These are phyloP conservation scores for Drymodes brunneopygia DNA, from an alignment of 2,113 vertebrate genomes.

Conservation along the genomic window DNA sequence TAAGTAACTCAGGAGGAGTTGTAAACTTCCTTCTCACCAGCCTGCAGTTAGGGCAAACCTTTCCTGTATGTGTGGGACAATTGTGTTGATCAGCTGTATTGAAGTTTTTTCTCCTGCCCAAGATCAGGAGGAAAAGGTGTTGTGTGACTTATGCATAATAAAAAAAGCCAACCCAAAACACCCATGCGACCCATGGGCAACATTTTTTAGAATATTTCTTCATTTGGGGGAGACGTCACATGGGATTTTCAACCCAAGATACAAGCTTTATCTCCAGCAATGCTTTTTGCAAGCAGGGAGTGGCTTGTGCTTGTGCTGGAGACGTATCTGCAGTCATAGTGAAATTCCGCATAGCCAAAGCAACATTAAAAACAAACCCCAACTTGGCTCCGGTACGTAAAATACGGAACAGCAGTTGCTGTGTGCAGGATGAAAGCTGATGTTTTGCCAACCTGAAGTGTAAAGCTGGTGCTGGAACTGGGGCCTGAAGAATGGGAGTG, in stretches of 20 bases:
- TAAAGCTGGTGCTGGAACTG: conserved; percentile 62
- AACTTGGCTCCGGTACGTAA: not conserved
- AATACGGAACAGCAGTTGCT: conserved; percentile 57
- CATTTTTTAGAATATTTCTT: not conserved
- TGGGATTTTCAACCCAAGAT: not conserved
- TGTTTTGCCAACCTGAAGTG: conserved; percentile 66
- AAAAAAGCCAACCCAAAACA: fast-evolving
- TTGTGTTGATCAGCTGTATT: not conserved
- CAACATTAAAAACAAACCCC: conserved; percentile 56
- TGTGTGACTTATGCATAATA: not conserved
- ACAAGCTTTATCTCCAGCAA: not conserved
- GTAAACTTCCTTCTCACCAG: not conserved
- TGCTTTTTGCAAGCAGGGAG: not conserved
- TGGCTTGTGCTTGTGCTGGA: not conserved
- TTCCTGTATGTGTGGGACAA: not conserved
- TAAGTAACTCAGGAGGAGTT: not conserved
- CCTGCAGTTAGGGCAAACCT: not conserved
- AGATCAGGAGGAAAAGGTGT: not conserved
- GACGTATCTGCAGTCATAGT: conserved; percentile 25
- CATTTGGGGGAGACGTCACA: not conserved
- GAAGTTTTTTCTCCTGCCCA: not conserved
- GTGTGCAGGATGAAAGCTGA: conserved; percentile 49
- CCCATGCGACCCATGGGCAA: not conserved
- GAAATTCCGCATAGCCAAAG: conserved; percentile 55
- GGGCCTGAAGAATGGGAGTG: conserved; percentile 39